A percentile compares a stretch with the other conserved stretches of the same genome.
Evolutionary conservation across 1,140 invertebrate species (phyloP).

Genomic region (Ostrea edulis): DNA sequence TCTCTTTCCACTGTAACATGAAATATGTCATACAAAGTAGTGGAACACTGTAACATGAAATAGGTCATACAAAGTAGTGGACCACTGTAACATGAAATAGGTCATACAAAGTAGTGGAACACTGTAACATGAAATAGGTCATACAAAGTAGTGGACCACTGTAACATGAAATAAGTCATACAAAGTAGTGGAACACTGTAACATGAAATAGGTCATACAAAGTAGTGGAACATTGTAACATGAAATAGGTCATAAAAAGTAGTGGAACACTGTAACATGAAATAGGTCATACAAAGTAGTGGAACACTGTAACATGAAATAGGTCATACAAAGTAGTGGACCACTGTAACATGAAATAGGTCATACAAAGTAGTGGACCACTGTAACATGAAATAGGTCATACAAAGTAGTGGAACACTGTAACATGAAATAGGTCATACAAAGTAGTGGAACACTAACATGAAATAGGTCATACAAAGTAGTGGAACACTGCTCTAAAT

Average conservation of each 20-base stretch:
- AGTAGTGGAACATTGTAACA: slow-evolving; percentile 49
- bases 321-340: neutral
- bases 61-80: neutral
- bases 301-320: slow-evolving; percentile 53
- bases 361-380: neutral
- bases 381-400: slow-evolving; percentile 39
- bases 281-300: neutral
- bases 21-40: neutral
- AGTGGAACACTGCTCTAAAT: too few relatives aligned
- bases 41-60: neutral
- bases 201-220: neutral
- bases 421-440: neutral
- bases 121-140: slow-evolving; percentile 46
- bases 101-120: neutral
- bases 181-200: slow-evolving; percentile 48
- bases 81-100: slow-evolving; percentile 51
- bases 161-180: neutral
- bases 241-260: neutral
- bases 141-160: slow-evolving; percentile 46
- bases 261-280: slow-evolving; percentile 51
- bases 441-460: neutral
- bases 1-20: slow-evolving; percentile 57
- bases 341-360: slow-evolving; percentile 49
- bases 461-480: neutral
- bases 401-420: slow-evolving; percentile 47